Conservation (phyloP, 30 jellyfish, hydroid and myxozoan genomes). For the Haliclystus octoradiatus region DNA sequence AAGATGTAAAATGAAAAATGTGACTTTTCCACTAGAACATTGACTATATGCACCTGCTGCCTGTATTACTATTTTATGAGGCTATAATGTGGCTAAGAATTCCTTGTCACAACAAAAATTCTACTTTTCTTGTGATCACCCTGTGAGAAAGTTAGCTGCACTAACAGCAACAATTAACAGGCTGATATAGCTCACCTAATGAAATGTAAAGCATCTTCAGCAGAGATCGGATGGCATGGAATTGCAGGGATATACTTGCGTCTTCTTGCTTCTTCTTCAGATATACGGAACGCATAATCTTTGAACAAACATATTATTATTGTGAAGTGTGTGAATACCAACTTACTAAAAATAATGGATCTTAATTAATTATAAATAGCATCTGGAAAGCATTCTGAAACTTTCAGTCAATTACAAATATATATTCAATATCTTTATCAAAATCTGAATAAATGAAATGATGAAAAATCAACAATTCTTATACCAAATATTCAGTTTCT, state of each 20-base stretch:
- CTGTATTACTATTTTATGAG: too few species aligned
- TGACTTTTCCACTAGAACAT: too few species aligned
- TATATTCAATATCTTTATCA: neutral
- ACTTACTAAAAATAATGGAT: neutral
- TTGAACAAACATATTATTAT: neutral
- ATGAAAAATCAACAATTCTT: too few species aligned
- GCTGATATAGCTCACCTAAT: slow-evolving; percentile 20
- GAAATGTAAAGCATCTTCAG: slow-evolving; percentile 56
- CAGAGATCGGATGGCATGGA: slow-evolving; percentile 87
- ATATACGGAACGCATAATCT: slow-evolving; percentile 60
- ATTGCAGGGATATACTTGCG: slow-evolving; percentile 68
- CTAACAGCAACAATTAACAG: neutral
- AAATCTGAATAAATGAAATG: too few species aligned
- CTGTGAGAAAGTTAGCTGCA: too few species aligned
- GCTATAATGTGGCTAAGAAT: too few species aligned
- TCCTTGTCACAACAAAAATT: too few species aligned
- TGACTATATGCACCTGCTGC: too few species aligned
- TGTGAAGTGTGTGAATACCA: neutral
- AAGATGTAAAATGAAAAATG: too few species aligned
- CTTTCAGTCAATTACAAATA: neutral
- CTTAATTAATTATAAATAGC: too few species aligned
- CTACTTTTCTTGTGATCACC: too few species aligned
- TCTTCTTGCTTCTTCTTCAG: slow-evolving; percentile 20
- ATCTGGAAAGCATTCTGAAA: neutral
- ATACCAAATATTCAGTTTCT: too few species aligned